phyloP scores from a whole-genome alignment of 2,113 vertebrate species.

The Podarcis raffonei region DNA sequence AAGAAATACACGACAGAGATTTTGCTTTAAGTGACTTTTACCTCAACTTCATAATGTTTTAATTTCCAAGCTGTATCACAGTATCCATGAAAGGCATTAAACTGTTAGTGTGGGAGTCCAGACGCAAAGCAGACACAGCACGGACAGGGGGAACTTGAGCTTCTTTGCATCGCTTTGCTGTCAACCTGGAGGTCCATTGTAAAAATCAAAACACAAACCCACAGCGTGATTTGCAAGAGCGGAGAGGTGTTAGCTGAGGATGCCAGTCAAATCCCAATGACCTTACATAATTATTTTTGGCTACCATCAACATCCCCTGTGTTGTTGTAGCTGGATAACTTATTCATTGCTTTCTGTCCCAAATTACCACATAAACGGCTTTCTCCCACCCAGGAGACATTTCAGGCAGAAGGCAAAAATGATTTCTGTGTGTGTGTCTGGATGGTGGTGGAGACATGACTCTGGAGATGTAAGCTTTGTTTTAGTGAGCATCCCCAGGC shows the following conservation, averaged over 20 bases:
- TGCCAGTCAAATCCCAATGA: slow-evolving; percentile 3
- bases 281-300: slow-evolving; percentile 8
- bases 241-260: not conserved
- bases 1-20: not conserved
- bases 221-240: not conserved
- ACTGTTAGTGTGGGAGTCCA: slow-evolving; percentile 3
- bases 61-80: slow-evolving; percentile 27
- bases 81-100: not conserved
- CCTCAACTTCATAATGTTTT: slow-evolving; percentile 18
- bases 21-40: slow-evolving; percentile 20
- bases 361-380: not conserved
- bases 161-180: not conserved
- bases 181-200: not conserved
- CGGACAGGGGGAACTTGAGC: not conserved
- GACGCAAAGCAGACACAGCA: not conserved
- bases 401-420: not conserved
- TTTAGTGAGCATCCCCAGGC: not conserved
- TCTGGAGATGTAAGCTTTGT: not conserved
- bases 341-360: not conserved
- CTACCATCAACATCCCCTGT: not conserved
- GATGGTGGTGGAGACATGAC: not conserved
- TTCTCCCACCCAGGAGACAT: not conserved
- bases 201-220: not conserved
- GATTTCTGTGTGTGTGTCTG: not conserved
- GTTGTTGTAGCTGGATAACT: slow-evolving; percentile 7